Conservation (phyloP, 92 coral and sea anemone genomes). For the Galaxea fascicularis region DNA sequence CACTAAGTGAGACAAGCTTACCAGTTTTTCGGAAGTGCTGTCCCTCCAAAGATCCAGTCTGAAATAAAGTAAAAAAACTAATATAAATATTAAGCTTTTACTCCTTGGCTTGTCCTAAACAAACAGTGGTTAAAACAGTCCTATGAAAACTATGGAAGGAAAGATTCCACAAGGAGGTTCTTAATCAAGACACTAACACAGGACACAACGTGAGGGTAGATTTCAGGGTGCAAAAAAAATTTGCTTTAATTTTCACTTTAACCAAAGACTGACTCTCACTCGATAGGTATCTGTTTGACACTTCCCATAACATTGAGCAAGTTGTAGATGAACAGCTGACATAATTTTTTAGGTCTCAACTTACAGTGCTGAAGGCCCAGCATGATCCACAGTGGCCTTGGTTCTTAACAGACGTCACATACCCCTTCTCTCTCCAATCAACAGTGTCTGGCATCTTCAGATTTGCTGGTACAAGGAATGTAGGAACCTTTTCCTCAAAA, state of each 20-base stretch:
- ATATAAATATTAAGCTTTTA: neutral
- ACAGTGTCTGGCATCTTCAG: slow-evolving; percentile 67
- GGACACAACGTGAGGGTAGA: too few species aligned
- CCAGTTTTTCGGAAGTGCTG: slow-evolving; percentile 91
- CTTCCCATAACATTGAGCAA: too few species aligned
- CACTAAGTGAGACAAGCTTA: slow-evolving; percentile 86
- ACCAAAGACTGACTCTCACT: too few species aligned
- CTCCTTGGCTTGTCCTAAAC: neutral
- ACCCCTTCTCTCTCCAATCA: slow-evolving; percentile 93
- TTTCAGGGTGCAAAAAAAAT: too few species aligned
- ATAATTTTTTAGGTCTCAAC: slow-evolving; percentile 18
- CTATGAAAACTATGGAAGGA: too few species aligned
- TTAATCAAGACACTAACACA: too few species aligned
- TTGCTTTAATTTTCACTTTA: too few species aligned
- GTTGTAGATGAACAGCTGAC: neutral
- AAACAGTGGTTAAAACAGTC: too few species aligned
- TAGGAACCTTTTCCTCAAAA: slow-evolving; percentile 56
- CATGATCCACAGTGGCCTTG: slow-evolving; percentile 95
- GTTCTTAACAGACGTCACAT: slow-evolving; percentile 93
- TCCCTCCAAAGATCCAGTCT: slow-evolving; percentile 93
- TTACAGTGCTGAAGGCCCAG: slow-evolving; percentile 96
- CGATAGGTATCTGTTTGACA: too few species aligned
- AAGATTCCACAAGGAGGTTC: too few species aligned
- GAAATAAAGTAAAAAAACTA: neutral
- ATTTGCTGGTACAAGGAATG: slow-evolving; percentile 83